Conservation (phyloP, 2,888 invertebrate genomes). For the Azorinus chamasolen region DNA sequence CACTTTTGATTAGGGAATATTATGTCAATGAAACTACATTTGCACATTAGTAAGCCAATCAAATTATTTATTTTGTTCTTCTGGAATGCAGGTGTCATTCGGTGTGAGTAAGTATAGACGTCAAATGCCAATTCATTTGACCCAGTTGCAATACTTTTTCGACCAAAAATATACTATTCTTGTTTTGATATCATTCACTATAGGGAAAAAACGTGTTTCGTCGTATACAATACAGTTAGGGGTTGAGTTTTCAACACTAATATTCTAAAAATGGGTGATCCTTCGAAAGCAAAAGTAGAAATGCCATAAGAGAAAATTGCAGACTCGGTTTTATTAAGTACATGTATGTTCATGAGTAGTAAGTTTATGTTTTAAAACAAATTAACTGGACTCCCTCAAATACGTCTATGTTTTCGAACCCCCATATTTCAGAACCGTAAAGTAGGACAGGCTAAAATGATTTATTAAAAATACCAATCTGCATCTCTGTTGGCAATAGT, state of each 20-base stretch:
- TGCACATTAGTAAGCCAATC: slow-evolving; percentile 1
- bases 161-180: neutral
- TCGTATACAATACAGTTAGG: slow-evolving; percentile 8
- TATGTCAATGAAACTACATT: neutral
- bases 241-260: slow-evolving; percentile 9
- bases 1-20: no score
- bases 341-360: no score
- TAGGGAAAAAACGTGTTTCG: slow-evolving; percentile 8
- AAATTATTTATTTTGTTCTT: neutral
- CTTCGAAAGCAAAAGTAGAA: no score
- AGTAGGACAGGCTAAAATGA: slow-evolving; percentile 22
- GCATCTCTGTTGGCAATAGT: slow-evolving; percentile 17
- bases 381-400: slow-evolving; percentile 21
- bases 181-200: slow-evolving; percentile 5
- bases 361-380: slow-evolving; percentile 26
- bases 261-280: no score
- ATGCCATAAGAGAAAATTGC: no score
- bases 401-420: slow-evolving; percentile 4
- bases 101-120: neutral
- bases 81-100: neutral
- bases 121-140: neutral
- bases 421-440: slow-evolving; percentile 34
- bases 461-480: slow-evolving; percentile 21
- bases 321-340: no score
- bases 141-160: neutral